Base-by-base conservation (phyloP, 2,113 vertebrate species). In the Xiphophorus hellerii region DNA sequence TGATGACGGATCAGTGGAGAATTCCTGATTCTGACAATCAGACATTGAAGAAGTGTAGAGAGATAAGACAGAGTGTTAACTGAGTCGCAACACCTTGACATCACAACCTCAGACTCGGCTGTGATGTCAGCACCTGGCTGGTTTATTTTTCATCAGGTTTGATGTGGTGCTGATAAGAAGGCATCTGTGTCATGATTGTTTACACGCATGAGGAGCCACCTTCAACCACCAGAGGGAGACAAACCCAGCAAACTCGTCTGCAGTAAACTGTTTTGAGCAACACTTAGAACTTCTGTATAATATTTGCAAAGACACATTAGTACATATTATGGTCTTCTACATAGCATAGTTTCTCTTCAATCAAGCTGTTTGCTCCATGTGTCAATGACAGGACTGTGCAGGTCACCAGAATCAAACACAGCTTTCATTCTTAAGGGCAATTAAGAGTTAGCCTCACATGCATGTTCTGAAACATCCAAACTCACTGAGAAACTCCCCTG, bases 171-270 rank as follows among this genome's bases (percentile, higher is more conserved):
- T 62, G 33, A 66, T 30, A 62, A 42, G 20, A 33, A 20, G 58
- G 28, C 60, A 67, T 54, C 33, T 37, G 48, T 70, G 58, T 70
- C 62, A 69, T 83, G 48, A 62, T 63, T 71, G 58, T 35, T 71
- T 48, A 39, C 35, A 69, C 12, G 74, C 81, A 12, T 5, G 31
- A 37, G 7, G 28, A 48, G 29, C 27, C 10, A 3, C 62, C 31
- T 65, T 4, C 3, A 31, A 68, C 79, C 88, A 73, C 74, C 4
- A 87, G 88, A 71, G 84, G 84, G 80, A 77, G 83, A 87, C 83
- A 87, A 84, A 87, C 0, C 66, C 74, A n/a, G 66, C 9, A 51
- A 35, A 17, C 28, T 71, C 37, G 15, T 2, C 51, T 58, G 25
- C 51, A 58, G 8, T 10, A 58, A 58, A 58, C 22, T 25, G 22